phyloP scores from a whole-genome alignment of 2,113 vertebrate species.

The Hyla sarda region DNA sequence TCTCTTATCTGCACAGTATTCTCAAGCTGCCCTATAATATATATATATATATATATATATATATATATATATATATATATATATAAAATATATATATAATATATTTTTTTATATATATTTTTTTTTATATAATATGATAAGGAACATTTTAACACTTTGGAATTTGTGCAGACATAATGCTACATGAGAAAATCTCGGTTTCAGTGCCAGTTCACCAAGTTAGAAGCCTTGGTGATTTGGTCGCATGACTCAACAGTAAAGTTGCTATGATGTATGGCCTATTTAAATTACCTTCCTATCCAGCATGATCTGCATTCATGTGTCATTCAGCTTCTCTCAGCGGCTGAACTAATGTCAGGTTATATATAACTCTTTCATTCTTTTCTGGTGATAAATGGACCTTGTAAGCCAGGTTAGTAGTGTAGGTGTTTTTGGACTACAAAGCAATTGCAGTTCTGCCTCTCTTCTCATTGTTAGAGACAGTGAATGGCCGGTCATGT shows the following conservation, averaged over 20 bases:
- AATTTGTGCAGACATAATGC: neutral
- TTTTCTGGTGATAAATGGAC: neutral
- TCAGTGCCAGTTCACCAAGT: neutral
- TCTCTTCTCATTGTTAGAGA: neutral
- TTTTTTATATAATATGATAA: too few relatives aligned
- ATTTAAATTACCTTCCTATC: neutral
- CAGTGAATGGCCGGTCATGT: neutral
- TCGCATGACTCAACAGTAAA: neutral
- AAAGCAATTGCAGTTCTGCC: neutral
- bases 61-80: too few relatives aligned
- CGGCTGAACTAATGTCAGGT: neutral
- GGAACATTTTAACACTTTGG: neutral
- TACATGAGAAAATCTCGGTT: neutral
- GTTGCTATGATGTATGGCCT: neutral
- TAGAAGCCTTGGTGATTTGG: neutral
- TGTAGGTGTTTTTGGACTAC: neutral
- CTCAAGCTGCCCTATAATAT: too few relatives aligned
- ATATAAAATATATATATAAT: too few relatives aligned
- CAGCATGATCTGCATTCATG: constrained; percentile 1
- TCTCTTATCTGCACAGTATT: too few relatives aligned
- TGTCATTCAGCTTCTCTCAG: neutral
- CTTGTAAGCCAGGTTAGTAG: neutral
- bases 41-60: too few relatives aligned
- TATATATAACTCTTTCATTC: too few relatives aligned
- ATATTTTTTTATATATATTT: too few relatives aligned